Conservation (phyloP, 1,140 invertebrate genomes). For the Halesus radiatus region DNA sequence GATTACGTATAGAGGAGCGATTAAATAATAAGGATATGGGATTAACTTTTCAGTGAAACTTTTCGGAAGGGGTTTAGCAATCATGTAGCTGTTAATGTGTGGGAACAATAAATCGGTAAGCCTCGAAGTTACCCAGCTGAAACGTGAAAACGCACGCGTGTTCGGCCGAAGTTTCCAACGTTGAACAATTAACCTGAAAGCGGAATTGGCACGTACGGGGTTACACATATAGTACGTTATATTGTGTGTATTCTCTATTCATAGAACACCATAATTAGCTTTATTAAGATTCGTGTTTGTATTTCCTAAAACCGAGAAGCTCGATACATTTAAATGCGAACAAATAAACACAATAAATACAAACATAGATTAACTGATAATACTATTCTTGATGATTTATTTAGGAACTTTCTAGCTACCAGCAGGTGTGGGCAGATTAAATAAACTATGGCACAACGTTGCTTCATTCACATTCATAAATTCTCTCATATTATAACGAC, state of each 20-base stretch:
- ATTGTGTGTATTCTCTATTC: conserved; percentile 26
- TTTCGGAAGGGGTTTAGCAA: conserved; percentile 31
- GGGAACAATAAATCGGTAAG: conserved; percentile 30
- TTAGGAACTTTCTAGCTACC: too few species aligned
- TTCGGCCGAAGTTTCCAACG: conserved; percentile 24
- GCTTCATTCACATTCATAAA: too few species aligned
- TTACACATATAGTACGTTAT: conserved; percentile 17
- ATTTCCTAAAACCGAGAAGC: neutral
- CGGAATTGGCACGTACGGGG: conserved; percentile 16
- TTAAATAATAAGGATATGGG: conserved; percentile 41
- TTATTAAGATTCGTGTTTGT: conserved; percentile 10
- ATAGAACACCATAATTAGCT: conserved; percentile 3
- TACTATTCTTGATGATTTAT: too few species aligned
- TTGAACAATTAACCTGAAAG: conserved; percentile 41
- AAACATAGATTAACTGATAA: too few species aligned
- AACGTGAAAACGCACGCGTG: conserved; percentile 43
- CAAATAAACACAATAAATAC: too few species aligned
- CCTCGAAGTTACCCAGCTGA: conserved; percentile 19
- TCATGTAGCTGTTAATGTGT: conserved; percentile 34
- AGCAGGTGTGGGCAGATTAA: too few species aligned
- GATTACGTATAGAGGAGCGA: conserved; percentile 8
- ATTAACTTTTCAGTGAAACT: conserved; percentile 38
- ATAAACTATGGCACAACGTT: too few species aligned
- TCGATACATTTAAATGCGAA: too few species aligned
- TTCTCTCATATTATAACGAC: too few species aligned